These are phyloP conservation scores for Megalurothrips usitatus DNA, from an alignment of 2,888 invertebrate genomes.

Conservation along the genomic window DNA sequence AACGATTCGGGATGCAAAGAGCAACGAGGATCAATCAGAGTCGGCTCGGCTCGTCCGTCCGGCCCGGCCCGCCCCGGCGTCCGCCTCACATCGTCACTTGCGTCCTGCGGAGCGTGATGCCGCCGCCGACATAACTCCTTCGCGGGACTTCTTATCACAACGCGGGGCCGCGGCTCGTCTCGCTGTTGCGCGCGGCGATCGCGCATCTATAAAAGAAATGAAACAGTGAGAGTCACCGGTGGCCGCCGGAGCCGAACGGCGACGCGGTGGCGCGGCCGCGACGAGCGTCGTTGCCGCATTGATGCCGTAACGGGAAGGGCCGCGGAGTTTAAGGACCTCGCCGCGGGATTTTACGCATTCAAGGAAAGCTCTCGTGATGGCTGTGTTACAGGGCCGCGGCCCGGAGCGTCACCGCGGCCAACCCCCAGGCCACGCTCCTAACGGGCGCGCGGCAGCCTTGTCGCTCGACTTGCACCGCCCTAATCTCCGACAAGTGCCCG, in stretches of 20 bases:
- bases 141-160: too few species aligned
- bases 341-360: neutral
- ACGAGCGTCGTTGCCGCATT: too few species aligned
- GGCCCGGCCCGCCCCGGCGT: neutral
- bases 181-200: neutral
- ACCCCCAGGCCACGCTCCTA: slow-evolving; percentile 31
- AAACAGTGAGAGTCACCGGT: too few species aligned
- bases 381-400: neutral
- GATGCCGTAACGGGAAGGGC: too few species aligned
- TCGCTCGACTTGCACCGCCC: neutral
- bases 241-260: too few species aligned
- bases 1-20: neutral
- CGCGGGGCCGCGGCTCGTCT: neutral
- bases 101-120: neutral
- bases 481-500: slow-evolving; percentile 12
- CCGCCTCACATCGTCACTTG: neutral
- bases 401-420: neutral
- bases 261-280: too few species aligned
- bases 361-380: slow-evolving; percentile 7
- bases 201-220: neutral
- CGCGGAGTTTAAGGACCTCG: too few species aligned
- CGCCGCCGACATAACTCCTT: neutral
- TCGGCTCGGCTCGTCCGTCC: neutral
- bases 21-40: neutral
- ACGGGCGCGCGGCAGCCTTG: slow-evolving; percentile 31